phyloP scores from a whole-genome alignment of 2,797 vertebrate genomes.

The Arctocebus calabarensis region DNA sequence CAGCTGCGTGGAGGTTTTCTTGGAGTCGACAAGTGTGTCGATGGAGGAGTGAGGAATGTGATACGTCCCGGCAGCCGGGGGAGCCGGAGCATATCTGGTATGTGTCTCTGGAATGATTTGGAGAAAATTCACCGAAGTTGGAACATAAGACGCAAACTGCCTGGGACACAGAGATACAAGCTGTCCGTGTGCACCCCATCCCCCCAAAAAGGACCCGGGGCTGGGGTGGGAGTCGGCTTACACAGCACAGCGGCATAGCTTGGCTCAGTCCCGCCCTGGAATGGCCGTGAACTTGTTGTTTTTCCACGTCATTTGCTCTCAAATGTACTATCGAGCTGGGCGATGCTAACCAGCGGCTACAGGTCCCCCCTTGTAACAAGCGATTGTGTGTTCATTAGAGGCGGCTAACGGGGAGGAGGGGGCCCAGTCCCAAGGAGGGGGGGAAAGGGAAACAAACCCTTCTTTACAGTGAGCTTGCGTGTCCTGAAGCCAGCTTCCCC shows the following conservation, averaged over 20 bases:
- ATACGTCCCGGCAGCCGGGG: constrained; percentile 5
- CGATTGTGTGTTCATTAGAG: constrained; percentile 86
- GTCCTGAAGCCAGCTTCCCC: constrained; percentile 87
- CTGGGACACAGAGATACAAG: constrained; percentile 17
- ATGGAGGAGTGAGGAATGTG: constrained; percentile 65
- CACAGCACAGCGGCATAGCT: constrained; percentile 1
- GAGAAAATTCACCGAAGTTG: constrained; percentile 62
- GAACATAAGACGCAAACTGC: constrained; percentile 46
- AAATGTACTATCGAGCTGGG: constrained; percentile 73
- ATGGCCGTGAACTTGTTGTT: constrained; percentile 82
- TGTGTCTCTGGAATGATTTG: constrained; percentile 75
- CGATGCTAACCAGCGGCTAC: constrained; percentile 66
- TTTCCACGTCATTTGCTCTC: constrained; percentile 85
- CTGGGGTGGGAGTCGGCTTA: constrained; percentile 62
- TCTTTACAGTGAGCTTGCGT: constrained; percentile 82
- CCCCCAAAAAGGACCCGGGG: constrained; percentile 30
- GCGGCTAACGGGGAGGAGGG: constrained; percentile 79
- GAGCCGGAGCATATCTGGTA: constrained; percentile 68
- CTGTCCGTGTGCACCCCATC: not conserved
- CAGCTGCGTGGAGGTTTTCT: not conserved
- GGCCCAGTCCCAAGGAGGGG: constrained; percentile 60
- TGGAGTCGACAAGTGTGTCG: constrained; percentile 39
- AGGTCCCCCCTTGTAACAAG: constrained; percentile 85
- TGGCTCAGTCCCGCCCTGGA: constrained; percentile 71
- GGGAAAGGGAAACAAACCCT: constrained; percentile 81